phyloP scores from a whole-genome alignment of 2,113 vertebrate species.

The Clarias macrocephalus region DNA sequence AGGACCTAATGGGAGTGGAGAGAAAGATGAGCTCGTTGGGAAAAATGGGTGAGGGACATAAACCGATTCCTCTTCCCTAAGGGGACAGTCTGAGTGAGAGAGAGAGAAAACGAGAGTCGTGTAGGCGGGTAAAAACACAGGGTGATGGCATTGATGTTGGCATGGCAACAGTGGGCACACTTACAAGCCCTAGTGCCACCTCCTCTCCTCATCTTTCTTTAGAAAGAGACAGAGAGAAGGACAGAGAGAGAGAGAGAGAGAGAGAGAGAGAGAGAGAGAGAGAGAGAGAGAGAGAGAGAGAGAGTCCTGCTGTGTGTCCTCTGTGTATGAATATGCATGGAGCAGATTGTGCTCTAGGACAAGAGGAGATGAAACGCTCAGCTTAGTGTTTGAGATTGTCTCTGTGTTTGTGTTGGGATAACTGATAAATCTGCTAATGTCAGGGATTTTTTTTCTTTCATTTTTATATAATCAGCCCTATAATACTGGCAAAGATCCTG shows the following conservation, averaged over 20 bases:
- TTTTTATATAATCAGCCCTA: constrained; percentile 9
- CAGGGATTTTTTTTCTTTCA: neutral
- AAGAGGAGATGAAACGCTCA: constrained; percentile 13
- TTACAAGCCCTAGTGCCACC: constrained; percentile 38
- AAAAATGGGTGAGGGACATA: constrained; percentile 2
- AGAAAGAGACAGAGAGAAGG: neutral
- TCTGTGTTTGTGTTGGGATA: constrained; percentile 1
- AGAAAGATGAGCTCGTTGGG: neutral
- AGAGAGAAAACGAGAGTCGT: neutral
- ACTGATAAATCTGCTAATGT: constrained; percentile 18
- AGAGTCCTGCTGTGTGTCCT: constrained; percentile 38
- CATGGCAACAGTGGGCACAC: constrained; percentile 49
- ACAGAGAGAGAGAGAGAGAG: neutral
- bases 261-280: neutral
- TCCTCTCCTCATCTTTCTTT: constrained; percentile 1
- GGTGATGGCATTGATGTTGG: constrained; percentile 52
- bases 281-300: neutral
- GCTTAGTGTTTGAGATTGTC: neutral
- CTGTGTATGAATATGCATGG: constrained; percentile 47
- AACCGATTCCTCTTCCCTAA: neutral
- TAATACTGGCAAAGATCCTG: constrained; percentile 13
- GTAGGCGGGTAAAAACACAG: constrained; percentile 29
- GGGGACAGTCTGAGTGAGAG: constrained; percentile 14
- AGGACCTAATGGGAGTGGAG: neutral
- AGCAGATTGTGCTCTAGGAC: constrained; percentile 18